Evolutionary conservation across 2,113 vertebrate species (phyloP).

Genomic region (Fulmarus glacialis): DNA sequence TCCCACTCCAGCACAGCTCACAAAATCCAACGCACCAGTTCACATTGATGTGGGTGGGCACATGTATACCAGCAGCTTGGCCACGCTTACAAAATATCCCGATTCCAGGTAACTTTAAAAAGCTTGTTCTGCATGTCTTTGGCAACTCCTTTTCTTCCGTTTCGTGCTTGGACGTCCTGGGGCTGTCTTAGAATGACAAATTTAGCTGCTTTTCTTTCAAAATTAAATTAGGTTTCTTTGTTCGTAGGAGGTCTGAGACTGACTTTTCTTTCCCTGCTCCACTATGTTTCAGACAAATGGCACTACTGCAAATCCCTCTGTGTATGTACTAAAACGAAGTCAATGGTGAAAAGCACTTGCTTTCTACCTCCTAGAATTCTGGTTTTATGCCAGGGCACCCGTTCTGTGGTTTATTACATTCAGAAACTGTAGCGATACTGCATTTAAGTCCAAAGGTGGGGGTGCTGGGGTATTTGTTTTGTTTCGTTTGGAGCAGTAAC

Average conservation of each 20-base stretch:
- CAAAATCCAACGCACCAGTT: constrained; percentile 96
- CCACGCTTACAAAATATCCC: constrained; percentile 94
- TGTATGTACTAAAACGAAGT: not conserved
- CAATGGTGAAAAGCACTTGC: not conserved
- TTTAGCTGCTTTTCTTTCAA: constrained; percentile 41
- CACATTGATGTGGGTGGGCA: constrained; percentile 98
- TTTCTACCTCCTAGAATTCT: not conserved
- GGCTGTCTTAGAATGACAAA: constrained; percentile 21
- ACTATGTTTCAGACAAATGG: not conserved
- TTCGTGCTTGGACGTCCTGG: not conserved
- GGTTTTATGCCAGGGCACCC: not conserved
- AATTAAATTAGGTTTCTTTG: constrained; percentile 32
- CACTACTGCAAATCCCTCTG: not conserved
- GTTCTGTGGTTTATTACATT: not conserved
- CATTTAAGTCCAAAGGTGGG: not conserved
- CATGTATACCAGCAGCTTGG: constrained; percentile 99
- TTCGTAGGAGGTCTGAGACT: not conserved
- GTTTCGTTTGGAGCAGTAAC: constrained; percentile 1
- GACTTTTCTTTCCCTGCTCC: not conserved
- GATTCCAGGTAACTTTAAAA: constrained; percentile 86
- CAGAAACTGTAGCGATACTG: not conserved
- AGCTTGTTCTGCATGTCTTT: constrained; percentile 59
- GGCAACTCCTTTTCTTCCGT: constrained; percentile 28
- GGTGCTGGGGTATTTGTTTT: not conserved
- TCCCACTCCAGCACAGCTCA: constrained; percentile 96